Base-by-base conservation (phyloP, 2,888 invertebrate genomes). In the Oscheius myriophilus region DNA sequence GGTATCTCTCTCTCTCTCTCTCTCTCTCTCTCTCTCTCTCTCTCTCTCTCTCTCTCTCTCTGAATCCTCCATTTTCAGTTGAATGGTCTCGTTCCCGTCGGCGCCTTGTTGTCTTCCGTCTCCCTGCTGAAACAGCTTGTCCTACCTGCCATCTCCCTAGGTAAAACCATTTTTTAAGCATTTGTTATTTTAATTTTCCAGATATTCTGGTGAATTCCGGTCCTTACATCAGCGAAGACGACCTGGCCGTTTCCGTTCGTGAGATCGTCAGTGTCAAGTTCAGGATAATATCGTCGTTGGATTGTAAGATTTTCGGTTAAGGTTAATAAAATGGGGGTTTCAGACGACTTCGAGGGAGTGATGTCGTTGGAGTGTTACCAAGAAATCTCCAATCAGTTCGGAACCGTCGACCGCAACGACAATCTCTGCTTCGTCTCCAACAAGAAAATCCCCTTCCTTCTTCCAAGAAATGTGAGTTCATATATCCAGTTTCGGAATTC, bases 81-180 rank as follows among this genome's bases (percentile, higher is more conserved):
- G 46, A 76, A 82, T 6, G 85, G 85, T 11, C 75, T 76, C 23
- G 85, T 85, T 6, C 85, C 85, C 1, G 82, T 85, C 18, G 85
- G 85, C 1, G 78, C 85, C 0, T 72, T 85, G 12, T 73, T 85
- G 7, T 82, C 85, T 0, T 82, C 83, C 0, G 85, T 86, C 1
- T 73, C 84, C 9, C 78, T 86, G 7, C 73, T 85, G 46, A 85
- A 85, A 69, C 85, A 85, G 67, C 72, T 85, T 14, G 84, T 85
- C 9, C 73, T 85, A 9, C 85, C 85, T 9, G 78, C 81, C 2
- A 78, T 84, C 45, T 81, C 82, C 53, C 72, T 84, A 14, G 71
- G 82, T 80, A 42, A 61, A n/a, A n/a, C n/a, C n/a, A n/a, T 76
- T 43, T 33, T 33, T 33, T 9, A 3, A 3, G 33, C 9, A 3